Evolutionary conservation across 1,140 invertebrate genomes (phyloP), one percentile per base, ranked within the genome.

Genomic region (Aporrectodea caliginosa): DNA sequence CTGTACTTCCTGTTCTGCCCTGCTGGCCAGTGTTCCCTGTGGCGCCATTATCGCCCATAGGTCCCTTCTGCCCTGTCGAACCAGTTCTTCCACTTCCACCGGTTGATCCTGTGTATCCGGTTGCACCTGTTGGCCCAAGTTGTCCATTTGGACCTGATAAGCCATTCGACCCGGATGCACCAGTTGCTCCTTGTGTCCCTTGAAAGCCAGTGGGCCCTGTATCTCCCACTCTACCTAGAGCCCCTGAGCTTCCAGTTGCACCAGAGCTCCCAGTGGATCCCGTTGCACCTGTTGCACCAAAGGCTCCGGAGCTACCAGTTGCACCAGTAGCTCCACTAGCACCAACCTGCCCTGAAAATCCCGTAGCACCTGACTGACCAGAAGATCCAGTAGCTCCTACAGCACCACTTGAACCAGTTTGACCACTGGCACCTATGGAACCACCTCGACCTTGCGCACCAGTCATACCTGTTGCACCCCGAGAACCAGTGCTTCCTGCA

Each of bases 1-100:
- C 77, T 16, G 69, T 16, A 70, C 31, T 78, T 69, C 77, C 77
- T 6, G 33, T 69, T 33, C 43, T 31, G n/a, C 77, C 77, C 33
- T 69, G 34, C 14, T 30, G 29, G 12, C 69, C 77, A 16, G 31
- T 14, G 16, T 14, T 32, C 31, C 77, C 77, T n/a, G 43, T 43
- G 1, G 75, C 35, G 2, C 73, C 73, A 22, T 12, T 16, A 34
- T 22, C 31, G 16, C 73, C 73, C 73, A 2, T 2, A 27, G 73
- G 31, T 75, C 31, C 73, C 12, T 2, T 32, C 32, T 2, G 32
- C 27, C 70, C 70, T 6, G 70, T 72, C 2, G 70, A 6, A 72
- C 70, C 70, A 32, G 31, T 32, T 2, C 14, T 72, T 35, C 73
- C 73, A 34, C 12, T 75, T 12, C 2, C 16, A 33, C 73, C 73